Evolutionary conservation across 30 jellyfish, hydroid and myxozoan genomes (phyloP), one percentile per base, ranked within the genome.

Genomic region (Cassiopea xamachana): DNA sequence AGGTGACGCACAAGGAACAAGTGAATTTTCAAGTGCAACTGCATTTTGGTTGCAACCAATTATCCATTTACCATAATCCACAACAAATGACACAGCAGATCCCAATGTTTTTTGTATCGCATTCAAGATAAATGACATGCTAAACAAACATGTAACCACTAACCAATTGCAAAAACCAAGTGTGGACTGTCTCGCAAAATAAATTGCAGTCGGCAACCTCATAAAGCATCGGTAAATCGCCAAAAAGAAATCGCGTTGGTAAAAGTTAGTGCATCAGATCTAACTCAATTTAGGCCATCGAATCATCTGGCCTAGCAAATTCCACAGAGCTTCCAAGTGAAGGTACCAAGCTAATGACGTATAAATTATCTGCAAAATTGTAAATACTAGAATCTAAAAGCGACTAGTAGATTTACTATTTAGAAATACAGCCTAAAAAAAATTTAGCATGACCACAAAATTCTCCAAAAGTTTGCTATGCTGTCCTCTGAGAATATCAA

Each of bases 61-160:
- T 82, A 78, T 43, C 94, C 94, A 87, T 70, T 79, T 87, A 1
- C 83, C 90, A 80, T 87, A 87, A 55, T 80, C 72, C 18, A 70
- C 77, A 64, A 78, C 83, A 2, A 61, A 17, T 60, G 94, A 76
- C 13, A 76, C 60, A 75, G 94, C 76, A 59, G 83, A 77, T 14
- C 83, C 89, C 89, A 70, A 75, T 49, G 55, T 51, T 49, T 50
- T 78, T 27, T 78, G 49, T 12, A 48, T 75, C 3, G 75, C 75
- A 49, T 78, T 78, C 18, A 78, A 12, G 50, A 78, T 18, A 2
- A 5, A 78, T 51, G 84, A 75, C 84, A 44, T 75, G 12, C 8
- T 13, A 75, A 73, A 14, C 7, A 3, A 6, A 10, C 64, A 55
- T 55, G 12, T 10, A 55, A 55, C 64, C 12, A 6, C 64, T 55